These are phyloP conservation scores for Oryctolagus cuniculus DNA, from an alignment of 2,113 vertebrate species.

Conservation along the genomic window mOryCun1.1 NC_091432.1:190366001-190366500, in stretches of 20 bases:
- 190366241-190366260: slow-evolving; percentile 65
- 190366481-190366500: not conserved
- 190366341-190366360: slow-evolving; percentile 70
- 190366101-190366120: not conserved
- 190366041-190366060: not conserved
- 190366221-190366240: slow-evolving; percentile 51
- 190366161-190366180: not conserved
- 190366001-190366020: not conserved
- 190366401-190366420: not conserved
- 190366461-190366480: not conserved
- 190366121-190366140: slow-evolving; percentile 20
- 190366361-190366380: not conserved
- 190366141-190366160: not conserved
- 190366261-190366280: slow-evolving; percentile 50
- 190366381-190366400: slow-evolving; percentile 61
- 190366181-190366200: slow-evolving; percentile 55
- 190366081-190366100: not conserved
- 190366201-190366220: slow-evolving; percentile 75
- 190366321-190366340: slow-evolving; percentile 65
- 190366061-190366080: slow-evolving; percentile 41
- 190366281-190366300: not conserved
- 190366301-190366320: slow-evolving; percentile 68
- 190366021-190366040: not conserved
- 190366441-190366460: slow-evolving; percentile 44
- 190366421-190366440: slow-evolving; percentile 45